These are phyloP conservation scores for Pyrrhopygopsis socrates DNA, from an alignment of 2,888 invertebrate genomes.

Conservation along the genomic window DNA sequence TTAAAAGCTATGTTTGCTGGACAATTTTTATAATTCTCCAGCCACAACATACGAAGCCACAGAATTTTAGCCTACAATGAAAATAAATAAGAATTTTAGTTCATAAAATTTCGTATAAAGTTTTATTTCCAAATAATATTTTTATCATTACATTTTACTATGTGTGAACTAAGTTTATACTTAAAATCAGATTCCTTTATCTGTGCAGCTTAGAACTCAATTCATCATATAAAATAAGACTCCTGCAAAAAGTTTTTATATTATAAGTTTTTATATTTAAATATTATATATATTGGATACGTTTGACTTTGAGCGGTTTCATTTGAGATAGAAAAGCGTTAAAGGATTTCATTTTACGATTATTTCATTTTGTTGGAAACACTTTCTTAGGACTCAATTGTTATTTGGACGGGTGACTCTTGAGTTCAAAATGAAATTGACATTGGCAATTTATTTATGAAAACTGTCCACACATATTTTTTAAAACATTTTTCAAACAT, in stretches of 20 bases:
- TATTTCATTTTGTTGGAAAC: conserved; percentile 62
- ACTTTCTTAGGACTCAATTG: conserved; percentile 19
- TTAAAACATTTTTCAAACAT: background rate
- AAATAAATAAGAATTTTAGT: too few species aligned
- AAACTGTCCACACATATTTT: background rate
- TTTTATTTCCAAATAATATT: too few species aligned
- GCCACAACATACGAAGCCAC: too few species aligned
- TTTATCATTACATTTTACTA: too few species aligned
- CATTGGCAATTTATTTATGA: background rate
- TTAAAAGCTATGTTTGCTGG: too few species aligned
- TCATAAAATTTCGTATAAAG: too few species aligned
- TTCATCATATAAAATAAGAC: conserved; percentile 85
- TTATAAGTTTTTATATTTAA: too few species aligned
- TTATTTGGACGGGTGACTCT: conserved; percentile 15
- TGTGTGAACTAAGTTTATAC: too few species aligned
- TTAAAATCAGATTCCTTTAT: background rate
- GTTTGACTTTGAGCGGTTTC: conserved; percentile 76
- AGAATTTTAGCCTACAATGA: too few species aligned
- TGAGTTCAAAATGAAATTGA: conserved; percentile 20
- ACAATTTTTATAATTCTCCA: too few species aligned
- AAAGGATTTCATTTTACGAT: conserved; percentile 44
- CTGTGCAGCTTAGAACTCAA: conserved; percentile 77
- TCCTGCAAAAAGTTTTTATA: conserved; percentile 86
- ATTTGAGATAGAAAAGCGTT: conserved; percentile 60
- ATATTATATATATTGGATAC: too few species aligned